Evolutionary conservation across 2,113 vertebrate genomes (phyloP).

Genomic region (Apeltes quadracus): DNA sequence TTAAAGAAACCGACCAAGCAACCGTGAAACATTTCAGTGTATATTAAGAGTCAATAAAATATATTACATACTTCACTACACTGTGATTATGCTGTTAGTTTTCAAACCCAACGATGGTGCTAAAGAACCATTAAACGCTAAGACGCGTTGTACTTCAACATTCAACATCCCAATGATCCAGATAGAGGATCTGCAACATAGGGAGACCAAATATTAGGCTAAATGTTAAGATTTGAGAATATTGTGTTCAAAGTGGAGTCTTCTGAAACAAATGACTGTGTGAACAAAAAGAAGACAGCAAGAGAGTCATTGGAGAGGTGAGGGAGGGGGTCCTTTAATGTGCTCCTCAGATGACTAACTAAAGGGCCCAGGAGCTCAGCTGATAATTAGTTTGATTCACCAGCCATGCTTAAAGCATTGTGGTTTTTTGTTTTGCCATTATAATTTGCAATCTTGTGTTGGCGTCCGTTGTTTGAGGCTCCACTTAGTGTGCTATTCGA

Average conservation of each 20-base stretch:
- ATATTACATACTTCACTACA: constrained; percentile 50
- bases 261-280: constrained; percentile 39
- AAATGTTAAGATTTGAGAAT: constrained; percentile 34
- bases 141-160: constrained; percentile 20
- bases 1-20: constrained; percentile 42
- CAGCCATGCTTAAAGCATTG: constrained; percentile 62
- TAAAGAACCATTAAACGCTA: constrained; percentile 32
- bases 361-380: constrained; percentile 59
- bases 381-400: constrained; percentile 78
- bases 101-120: constrained; percentile 29
- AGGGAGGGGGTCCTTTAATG: constrained; percentile 35
- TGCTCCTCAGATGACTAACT: constrained; percentile 71
- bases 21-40: constrained; percentile 39
- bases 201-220: constrained; percentile 16
- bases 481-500: constrained; percentile 43
- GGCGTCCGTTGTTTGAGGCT: constrained; percentile 53
- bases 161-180: constrained; percentile 28
- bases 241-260: constrained; percentile 32
- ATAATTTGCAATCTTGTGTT: constrained; percentile 58
- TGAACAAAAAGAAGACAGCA: constrained; percentile 7
- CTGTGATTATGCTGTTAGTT: constrained; percentile 56
- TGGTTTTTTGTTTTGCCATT: constrained; percentile 69
- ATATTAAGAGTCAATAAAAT: constrained; percentile 64
- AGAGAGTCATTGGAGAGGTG: constrained; percentile 5
- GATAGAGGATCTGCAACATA: constrained; percentile 20